Evolutionary conservation across 2,797 vertebrate species (phyloP), one percentile per base, ranked within the genome.

Genomic region (Caiman crocodilus): DNA sequence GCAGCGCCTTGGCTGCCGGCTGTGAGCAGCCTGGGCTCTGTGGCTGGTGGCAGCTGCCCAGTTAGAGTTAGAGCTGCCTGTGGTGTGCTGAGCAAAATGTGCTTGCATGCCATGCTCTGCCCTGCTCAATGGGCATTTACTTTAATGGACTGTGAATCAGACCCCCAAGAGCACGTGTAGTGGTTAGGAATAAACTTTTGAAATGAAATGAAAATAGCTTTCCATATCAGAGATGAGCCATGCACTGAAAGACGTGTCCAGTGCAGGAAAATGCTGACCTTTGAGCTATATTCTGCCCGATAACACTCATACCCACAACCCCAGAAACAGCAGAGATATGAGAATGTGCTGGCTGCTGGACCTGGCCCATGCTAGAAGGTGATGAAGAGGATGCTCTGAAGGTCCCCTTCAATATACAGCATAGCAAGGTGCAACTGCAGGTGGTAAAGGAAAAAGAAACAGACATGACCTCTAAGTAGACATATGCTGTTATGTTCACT

Each of bases 151-250:
- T 50, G 42, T 50, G 42, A 10, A 50, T 50, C 42, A 50, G 42
- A 10, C 81, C 61, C 65, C 89, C 0, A 4, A 91, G 32, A 82
- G 42, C 32, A 83, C 74, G 89, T 88, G 50, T 76, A 93, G 85
- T 55, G 92, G 75, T 71, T 69, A 35, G 32, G 32, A 30, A 20
- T 12, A 69, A 18, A 2, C 13, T 23, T 92, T 96, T 86, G 75
- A 91, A 94, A 77, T 71, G 1, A 1, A 3, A 69, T 86, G 79
- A 32, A 93, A 86, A 90, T 84, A 84, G 23, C 71, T 90, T 94
- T 80, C 60, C 80, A 74, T 56, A 60, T 75, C 79, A 90, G 67
- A 67, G 84, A 17, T 84, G 56, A 69, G 30, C 30, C 14, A 71
- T 3, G 32, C 14, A 35, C 67, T 71, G 42, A 12, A 42, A 71